Evolutionary conservation across 23 tunicate species (phyloP).

Genomic region (Phallusia fumigata): DNA sequence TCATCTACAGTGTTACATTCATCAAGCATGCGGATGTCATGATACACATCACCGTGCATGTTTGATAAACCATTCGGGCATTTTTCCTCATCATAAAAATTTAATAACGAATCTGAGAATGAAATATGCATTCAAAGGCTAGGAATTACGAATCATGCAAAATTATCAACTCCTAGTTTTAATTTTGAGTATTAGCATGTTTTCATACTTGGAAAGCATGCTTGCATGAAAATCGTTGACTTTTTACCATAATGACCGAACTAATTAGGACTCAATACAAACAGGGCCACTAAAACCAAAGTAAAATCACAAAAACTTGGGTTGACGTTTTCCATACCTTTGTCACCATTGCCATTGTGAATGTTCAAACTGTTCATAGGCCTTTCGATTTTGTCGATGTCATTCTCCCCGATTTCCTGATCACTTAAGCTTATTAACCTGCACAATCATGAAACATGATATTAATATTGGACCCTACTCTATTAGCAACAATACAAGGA

Average conservation of each 20-base stretch:
- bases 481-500: too few species aligned
- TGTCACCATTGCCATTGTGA: not conserved
- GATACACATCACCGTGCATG: conserved; percentile 34
- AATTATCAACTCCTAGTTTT: not conserved
- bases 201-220: too few species aligned
- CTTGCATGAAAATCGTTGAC: too few species aligned
- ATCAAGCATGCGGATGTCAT: conserved; percentile 36
- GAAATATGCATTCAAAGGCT: conserved; percentile 26
- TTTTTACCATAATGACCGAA: too few species aligned
- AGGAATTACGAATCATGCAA: too few species aligned
- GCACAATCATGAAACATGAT: not conserved
- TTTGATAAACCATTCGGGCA: conserved; percentile 4
- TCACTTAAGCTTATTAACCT: conserved; percentile 19
- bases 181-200: too few species aligned
- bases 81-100: conserved; percentile 24
- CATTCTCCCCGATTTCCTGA: conserved; percentile 2
- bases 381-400: not conserved
- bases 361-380: not conserved
- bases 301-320: too few species aligned
- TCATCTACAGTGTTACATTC: not conserved
- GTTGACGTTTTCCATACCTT: too few species aligned
- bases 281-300: too few species aligned
- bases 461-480: too few species aligned
- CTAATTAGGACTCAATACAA: too few species aligned
- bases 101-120: conserved; percentile 23